Conservation (phyloP, 2,797 vertebrate genomes). For the Aldrovandia affinis region DNA sequence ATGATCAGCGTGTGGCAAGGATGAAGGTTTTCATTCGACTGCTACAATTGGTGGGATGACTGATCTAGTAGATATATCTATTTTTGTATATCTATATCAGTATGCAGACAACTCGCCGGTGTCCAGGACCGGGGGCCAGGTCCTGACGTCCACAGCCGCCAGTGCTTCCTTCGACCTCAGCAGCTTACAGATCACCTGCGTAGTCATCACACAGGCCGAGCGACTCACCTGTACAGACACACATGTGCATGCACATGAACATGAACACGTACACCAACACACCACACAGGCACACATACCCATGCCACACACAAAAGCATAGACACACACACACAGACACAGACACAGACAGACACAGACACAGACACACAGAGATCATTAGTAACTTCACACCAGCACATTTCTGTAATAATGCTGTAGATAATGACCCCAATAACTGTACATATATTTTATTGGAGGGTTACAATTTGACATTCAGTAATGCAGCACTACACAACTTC, state of each 20-base stretch:
- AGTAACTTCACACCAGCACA: too few relatives aligned
- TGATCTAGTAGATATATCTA: background rate
- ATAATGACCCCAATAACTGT: too few relatives aligned
- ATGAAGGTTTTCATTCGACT: too few relatives aligned
- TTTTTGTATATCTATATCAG: constrained; percentile 15
- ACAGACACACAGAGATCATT: background rate
- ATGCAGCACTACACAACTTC: too few relatives aligned
- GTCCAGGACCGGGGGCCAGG: constrained; percentile 96
- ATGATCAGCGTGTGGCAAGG: background rate
- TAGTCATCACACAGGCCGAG: constrained; percentile 96
- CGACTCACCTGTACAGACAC: constrained; percentile 85
- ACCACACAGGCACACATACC: background rate
- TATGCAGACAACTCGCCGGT: constrained; percentile 76
- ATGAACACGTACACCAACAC: background rate
- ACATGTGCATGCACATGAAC: background rate
- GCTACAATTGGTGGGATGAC: background rate
- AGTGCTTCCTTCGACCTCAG: constrained; percentile 92
- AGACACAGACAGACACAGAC: background rate
- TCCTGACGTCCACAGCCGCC: constrained; percentile 92
- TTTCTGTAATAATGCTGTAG: too few relatives aligned
- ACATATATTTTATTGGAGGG: too few relatives aligned
- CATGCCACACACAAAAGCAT: too few relatives aligned
- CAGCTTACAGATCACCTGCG: constrained; percentile 94
- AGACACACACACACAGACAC: background rate
- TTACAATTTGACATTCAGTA: too few relatives aligned